Evolutionary conservation across 1,140 invertebrate species (phyloP).

Genomic region (Periplaneta americana): DNA sequence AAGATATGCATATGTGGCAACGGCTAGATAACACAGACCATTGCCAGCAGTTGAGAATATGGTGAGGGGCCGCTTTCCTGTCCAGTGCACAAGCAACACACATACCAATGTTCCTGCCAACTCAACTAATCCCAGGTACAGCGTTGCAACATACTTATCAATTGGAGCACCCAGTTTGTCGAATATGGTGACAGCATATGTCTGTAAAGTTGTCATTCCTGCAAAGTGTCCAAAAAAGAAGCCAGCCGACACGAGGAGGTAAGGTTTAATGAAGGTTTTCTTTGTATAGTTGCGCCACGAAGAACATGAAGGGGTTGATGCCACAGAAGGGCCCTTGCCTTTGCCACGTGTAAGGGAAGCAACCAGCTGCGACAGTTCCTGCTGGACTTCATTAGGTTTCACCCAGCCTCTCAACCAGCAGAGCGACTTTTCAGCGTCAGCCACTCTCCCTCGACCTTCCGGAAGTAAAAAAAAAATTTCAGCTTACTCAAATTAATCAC

Average conservation of each 20-base stretch:
- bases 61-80: slow-evolving; percentile 60
- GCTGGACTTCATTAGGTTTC: slow-evolving; percentile 40
- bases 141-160: slow-evolving; percentile 63
- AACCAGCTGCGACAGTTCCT: slow-evolving; percentile 12
- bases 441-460: slow-evolving; percentile 33
- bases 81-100: slow-evolving; percentile 57
- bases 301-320: background rate
- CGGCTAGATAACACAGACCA: slow-evolving; percentile 52
- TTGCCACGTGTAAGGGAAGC: background rate
- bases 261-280: slow-evolving; percentile 55
- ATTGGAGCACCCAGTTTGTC: slow-evolving; percentile 59
- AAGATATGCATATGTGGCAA: slow-evolving; percentile 48
- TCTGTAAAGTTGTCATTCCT: slow-evolving; percentile 62
- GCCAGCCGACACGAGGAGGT: slow-evolving; percentile 49
- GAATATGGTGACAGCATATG: slow-evolving; percentile 67
- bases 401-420: slow-evolving; percentile 64
- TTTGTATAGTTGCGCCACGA: slow-evolving; percentile 36
- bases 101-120: slow-evolving; percentile 48
- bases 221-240: slow-evolving; percentile 68
- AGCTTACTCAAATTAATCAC: no score
- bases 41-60: slow-evolving; percentile 59
- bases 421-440: slow-evolving; percentile 45
- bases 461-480: slow-evolving; percentile 1
- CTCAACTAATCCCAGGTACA: slow-evolving; percentile 61
- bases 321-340: background rate